phyloP scores from a whole-genome alignment of 2,113 vertebrate genomes.

The Edolisoma coerulescens region DNA sequence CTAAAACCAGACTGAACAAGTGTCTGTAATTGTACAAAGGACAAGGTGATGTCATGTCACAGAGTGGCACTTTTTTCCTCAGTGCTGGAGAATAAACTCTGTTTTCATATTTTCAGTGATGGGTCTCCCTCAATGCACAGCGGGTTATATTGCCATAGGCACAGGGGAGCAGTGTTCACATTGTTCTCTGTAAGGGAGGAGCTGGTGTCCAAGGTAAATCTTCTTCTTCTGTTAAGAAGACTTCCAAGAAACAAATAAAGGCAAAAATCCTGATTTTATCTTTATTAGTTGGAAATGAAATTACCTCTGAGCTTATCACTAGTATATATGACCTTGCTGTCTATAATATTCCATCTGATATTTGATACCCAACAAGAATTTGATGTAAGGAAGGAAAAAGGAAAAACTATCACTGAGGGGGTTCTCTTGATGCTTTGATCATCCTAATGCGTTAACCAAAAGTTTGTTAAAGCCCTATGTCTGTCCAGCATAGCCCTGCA shows the following conservation, averaged over 20 bases:
- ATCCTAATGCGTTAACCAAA: background rate
- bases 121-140: background rate
- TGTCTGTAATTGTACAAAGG: background rate
- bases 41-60: background rate
- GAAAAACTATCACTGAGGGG: background rate
- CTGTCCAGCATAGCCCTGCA: background rate
- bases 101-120: background rate
- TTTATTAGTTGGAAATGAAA: conserved; percentile 27
- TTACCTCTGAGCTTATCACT: background rate
- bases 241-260: background rate
- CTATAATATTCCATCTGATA: conserved; percentile 16
- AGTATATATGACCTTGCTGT: conserved; percentile 6
- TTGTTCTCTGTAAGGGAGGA: background rate
- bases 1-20: background rate
- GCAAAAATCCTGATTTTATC: conserved; percentile 7
- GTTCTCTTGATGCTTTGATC: background rate
- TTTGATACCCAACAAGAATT: conserved; percentile 40
- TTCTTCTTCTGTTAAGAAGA: background rate
- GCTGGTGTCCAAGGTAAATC: background rate
- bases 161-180: background rate
- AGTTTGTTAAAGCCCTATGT: background rate
- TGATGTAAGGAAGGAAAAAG: background rate
- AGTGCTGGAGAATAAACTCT: background rate
- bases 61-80: background rate
- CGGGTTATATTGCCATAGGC: background rate